Base-by-base conservation (phyloP, 2,888 invertebrate species). In the Ligdia adustata region DNA sequence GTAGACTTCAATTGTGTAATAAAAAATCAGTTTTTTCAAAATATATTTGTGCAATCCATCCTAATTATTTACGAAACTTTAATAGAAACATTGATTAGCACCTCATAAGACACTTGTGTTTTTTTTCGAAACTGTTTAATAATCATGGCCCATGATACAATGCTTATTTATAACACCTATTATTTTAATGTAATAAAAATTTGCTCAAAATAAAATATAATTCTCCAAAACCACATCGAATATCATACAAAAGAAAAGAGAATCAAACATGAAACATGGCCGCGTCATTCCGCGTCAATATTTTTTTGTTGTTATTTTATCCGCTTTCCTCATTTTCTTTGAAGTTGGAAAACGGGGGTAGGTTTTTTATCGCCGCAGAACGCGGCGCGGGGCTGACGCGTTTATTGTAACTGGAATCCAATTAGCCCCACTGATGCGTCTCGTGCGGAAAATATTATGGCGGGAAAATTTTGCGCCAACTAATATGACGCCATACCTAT, bases 371-470 rank as follows among this genome's bases (percentile, higher is more conserved):
- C 57, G 53, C 54, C 55, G 33, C 58, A 59, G 54, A 52, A 46
- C 55, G 60, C 61, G 65, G 64, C 55, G 60, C 61, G 61, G 60
- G 65, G 65, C 43, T 60, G 67, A 64, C 68, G 69, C 69, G 71
- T 70, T 73, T 73, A 71, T 74, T 76, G 80, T 79, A 80, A 81
- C 71, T 62, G 64, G 80, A 82, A 68, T 71, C 82, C 82, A 81
- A 81, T 82, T 82, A 82, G 77, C 59, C 55, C 62, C 55, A 58
- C 60, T 56, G 53, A 45, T 51, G 46, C 38, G 38, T 45, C 38
- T 37, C 55, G 53, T 28, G 27, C 24, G 63, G 57, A 66, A 72
- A 75, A 70, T 71, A 68, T 67, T 65, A 62, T 60, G 59, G 56
- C 63, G 60, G 60, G 57, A 64, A 39, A 60, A 38, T 61, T 70